Percentiles rank a stretch among this genome's conserved stretches.
phyloP scores from a whole-genome alignment of 2,113 vertebrate genomes.

The Neomonachus schauinslandi region DNA sequence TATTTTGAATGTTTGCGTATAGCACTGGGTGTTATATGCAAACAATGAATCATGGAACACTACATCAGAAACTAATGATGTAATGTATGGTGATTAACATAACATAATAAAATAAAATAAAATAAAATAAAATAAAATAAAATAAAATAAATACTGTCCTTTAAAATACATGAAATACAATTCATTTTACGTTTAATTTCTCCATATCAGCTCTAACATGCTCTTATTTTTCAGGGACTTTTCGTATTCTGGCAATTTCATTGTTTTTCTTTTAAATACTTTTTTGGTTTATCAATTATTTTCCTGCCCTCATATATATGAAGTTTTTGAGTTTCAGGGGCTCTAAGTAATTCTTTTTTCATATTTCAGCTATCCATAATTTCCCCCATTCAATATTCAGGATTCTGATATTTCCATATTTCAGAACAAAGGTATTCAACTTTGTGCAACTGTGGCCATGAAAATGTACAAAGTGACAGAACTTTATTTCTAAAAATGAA shows the following conservation, averaged over 20 bases:
- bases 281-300: not conserved
- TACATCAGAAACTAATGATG: too few species aligned
- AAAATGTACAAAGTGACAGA: conserved; percentile 16
- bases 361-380: not conserved
- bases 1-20: too few species aligned
- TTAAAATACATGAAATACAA: conserved; percentile 25
- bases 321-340: not conserved
- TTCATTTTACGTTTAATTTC: conserved; percentile 36
- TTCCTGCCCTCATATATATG: not conserved
- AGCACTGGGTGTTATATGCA: too few species aligned
- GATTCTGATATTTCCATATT: not conserved
- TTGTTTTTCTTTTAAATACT: not conserved
- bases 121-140: not conserved
- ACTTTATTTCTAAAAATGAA: not conserved
- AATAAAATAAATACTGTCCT: not conserved
- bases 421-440: not conserved
- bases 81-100: too few species aligned
- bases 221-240: not conserved
- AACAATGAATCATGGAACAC: too few species aligned
- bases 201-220: not conserved
- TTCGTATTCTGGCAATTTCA: not conserved
- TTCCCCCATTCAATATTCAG: not conserved
- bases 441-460: not conserved
- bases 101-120: too few species aligned
- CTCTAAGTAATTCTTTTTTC: not conserved